Conservation (phyloP, 2,113 vertebrate species). For the Anolis carolinensis region DNA sequence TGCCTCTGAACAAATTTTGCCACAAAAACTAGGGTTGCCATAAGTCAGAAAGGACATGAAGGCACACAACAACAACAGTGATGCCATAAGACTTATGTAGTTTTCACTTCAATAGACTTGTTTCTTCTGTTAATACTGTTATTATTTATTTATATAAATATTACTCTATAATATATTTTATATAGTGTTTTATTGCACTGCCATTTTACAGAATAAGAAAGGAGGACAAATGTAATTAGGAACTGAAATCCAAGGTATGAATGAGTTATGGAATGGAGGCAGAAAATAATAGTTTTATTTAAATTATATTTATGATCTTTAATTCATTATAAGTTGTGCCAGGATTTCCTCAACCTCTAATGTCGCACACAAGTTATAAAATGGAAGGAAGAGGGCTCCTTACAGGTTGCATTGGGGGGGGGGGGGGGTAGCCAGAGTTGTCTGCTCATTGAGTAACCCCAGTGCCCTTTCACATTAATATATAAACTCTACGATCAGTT, state of each 20-base stretch:
- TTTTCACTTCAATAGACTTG: too few species aligned
- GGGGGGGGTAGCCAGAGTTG: neutral
- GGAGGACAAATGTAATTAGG: neutral
- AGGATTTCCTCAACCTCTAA: neutral
- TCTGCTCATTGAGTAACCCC: neutral
- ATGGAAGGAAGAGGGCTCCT: neutral
- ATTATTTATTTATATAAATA: too few species aligned
- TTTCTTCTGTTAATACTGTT: too few species aligned
- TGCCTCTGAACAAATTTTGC: too few species aligned
- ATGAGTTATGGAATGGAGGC: neutral
- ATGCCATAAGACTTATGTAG: too few species aligned
- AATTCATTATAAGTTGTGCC: neutral
- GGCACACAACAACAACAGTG: too few species aligned
- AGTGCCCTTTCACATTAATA: neutral
- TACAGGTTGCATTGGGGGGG: neutral
- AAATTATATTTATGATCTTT: conserved; percentile 25
- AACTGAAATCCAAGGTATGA: neutral
- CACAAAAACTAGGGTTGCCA: too few species aligned
- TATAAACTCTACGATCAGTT: too few species aligned
- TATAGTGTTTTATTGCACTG: neutral
- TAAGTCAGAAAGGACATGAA: too few species aligned
- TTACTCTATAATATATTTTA: neutral
- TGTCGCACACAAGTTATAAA: neutral
- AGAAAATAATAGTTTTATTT: neutral
- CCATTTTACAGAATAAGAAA: conserved; percentile 2